Evolutionary conservation across 2,113 vertebrate genomes (phyloP).

Genomic region (Siniperca knerii): DNA sequence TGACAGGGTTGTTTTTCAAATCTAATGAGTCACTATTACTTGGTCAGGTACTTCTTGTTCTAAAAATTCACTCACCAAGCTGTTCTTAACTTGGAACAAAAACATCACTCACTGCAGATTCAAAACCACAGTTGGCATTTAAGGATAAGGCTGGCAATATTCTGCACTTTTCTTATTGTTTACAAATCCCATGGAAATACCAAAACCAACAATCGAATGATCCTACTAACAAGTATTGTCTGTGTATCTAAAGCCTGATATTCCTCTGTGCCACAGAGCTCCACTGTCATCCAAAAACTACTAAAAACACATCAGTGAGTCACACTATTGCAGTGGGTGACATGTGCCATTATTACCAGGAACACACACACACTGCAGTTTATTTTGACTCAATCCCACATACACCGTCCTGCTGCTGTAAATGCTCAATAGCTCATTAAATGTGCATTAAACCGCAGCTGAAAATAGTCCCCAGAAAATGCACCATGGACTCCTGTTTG

Average conservation of each 20-base stretch:
- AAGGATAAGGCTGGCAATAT: neutral
- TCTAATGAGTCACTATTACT: slow-evolving; percentile 7
- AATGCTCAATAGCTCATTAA: too few species aligned
- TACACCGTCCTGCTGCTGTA: neutral
- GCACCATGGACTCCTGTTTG: too few species aligned
- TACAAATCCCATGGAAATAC: neutral
- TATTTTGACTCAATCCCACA: neutral
- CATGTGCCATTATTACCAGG: neutral
- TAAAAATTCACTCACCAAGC: neutral
- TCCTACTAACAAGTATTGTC: neutral
- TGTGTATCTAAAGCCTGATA: slow-evolving; percentile 2
- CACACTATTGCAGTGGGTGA: neutral
- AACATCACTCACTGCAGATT: neutral
- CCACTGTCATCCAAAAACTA: neutral
- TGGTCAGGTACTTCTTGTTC: neutral
- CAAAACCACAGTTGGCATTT: neutral
- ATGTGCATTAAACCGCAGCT: too few species aligned
- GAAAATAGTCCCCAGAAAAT: too few species aligned
- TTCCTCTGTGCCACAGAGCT: neutral
- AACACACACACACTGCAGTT: slow-evolving; percentile 9
- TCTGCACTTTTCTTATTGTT: neutral
- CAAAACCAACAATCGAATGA: neutral
- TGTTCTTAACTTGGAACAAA: slow-evolving; percentile 6
- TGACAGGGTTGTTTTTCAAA: neutral
- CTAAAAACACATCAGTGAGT: neutral